These are phyloP conservation scores for Drosophila mimica DNA, from an alignment of 2,888 invertebrate genomes.

Conservation along the genomic window DNA sequence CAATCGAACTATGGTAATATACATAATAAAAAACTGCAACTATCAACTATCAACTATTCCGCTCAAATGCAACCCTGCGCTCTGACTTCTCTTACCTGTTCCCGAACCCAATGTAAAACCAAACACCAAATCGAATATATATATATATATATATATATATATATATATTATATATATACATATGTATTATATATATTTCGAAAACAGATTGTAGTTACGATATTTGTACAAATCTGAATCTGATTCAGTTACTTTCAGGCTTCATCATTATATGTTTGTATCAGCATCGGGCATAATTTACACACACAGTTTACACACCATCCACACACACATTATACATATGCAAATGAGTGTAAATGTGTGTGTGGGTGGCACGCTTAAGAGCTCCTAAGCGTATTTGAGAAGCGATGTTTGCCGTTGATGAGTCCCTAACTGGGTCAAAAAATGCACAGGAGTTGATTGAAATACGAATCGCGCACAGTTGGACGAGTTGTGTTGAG, in stretches of 20 bases:
- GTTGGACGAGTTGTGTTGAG: conserved; percentile 33
- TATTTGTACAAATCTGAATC: not conserved
- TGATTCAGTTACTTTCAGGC: not conserved
- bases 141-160: not conserved
- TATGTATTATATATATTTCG: not conserved
- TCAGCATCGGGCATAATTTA: not conserved
- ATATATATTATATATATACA: too few relatives aligned
- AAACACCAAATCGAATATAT: not conserved
- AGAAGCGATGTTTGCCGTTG: conserved; percentile 34
- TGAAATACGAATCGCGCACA: conserved; percentile 41
- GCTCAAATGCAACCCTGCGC: conserved; percentile 7
- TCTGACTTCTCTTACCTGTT: not conserved
- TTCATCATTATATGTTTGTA: not conserved
- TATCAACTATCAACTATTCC: conserved; percentile 17
- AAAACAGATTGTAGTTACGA: not conserved
- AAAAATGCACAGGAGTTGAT: conserved; percentile 57
- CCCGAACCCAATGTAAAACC: conserved; percentile 4
- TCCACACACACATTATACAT: not conserved
- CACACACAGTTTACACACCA: not conserved
- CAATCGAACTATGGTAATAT: conserved; percentile 84
- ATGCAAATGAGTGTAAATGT: conserved; percentile 28
- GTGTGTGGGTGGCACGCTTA: conserved; percentile 16
- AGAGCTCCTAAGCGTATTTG: not conserved
- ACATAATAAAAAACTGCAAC: conserved; percentile 10
- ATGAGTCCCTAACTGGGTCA: conserved; percentile 64